Percentiles rank a stretch among this genome's conserved stretches.
These are phyloP conservation scores for Pachycephus smyrnensis DNA, from an alignment of 2,888 invertebrate species.

Conservation along the genomic window DNA sequence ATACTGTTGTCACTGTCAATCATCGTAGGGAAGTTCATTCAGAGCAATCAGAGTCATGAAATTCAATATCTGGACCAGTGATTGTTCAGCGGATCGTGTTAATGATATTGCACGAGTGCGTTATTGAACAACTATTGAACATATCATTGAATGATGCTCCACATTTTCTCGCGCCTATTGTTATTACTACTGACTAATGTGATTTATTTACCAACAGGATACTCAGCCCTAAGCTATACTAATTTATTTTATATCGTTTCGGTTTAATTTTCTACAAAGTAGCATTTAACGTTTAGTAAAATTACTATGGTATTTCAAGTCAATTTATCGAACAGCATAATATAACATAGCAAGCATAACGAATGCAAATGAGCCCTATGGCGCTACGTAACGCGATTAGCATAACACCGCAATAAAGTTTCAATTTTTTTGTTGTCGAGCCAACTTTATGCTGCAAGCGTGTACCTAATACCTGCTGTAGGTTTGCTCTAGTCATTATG, in stretches of 20 bases:
- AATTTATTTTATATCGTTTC: neutral
- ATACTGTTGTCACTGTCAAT: slow-evolving; percentile 17
- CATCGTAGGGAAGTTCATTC: slow-evolving; percentile 9
- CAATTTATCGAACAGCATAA: neutral
- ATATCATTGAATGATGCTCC: neutral
- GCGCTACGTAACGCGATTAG: neutral
- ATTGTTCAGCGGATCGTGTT: neutral
- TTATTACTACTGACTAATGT: neutral
- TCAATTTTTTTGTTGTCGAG: neutral
- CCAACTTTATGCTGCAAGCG: neutral
- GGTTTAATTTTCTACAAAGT: neutral
- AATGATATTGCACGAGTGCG: neutral
- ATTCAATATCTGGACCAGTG: neutral
- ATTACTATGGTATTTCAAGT: neutral
- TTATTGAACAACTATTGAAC: neutral
- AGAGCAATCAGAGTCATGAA: slow-evolving; percentile 3
- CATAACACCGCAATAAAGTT: neutral
- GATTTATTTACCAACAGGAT: neutral
- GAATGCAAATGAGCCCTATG: neutral
- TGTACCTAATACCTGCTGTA: neutral
- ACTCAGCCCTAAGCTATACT: neutral
- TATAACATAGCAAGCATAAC: neutral
- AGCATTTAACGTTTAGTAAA: neutral
- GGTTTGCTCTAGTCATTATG: neutral
- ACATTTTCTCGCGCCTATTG: neutral